Evolutionary conservation across 2,888 invertebrate genomes (phyloP), one percentile per base, ranked within the genome.

Genomic region (Cloeon dipterum): DNA sequence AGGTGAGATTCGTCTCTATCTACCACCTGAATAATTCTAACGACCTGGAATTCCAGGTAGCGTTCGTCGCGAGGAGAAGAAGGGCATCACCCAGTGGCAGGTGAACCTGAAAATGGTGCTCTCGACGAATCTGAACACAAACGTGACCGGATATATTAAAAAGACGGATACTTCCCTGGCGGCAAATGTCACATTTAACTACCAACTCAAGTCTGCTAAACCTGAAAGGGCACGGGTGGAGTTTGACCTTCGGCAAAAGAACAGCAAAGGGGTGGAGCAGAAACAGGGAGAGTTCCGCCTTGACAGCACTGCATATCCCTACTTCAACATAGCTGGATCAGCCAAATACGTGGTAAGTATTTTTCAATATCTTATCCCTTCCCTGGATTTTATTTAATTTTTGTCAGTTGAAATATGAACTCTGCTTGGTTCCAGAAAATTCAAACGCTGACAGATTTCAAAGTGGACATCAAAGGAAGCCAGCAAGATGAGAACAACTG

Each of bases 81-180:
- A 65, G 43, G 74, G 74, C 3, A 67, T 79, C 17, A 70, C 70
- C 1, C 82, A 83, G 50, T 75, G 74, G 49, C 78, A 81, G 44
- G 67, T 83, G 7, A 65, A 73, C 41, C 54, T 78, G 8, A 71
- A 71, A 35, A 82, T 83, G 49, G 72, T 76, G 57, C 83, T 82
- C 0, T 79, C 76, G 47, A 70, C 73, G 43, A 29, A n/a, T 11
- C 57, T 83, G 1, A 70, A 68, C 38, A 78, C 79, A 34, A 63
- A 69, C 42, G 56, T 82, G n/a, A 59, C 66, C 21, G 83, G 83
- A 0, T 78, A 78, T 50, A 66, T 81, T 36, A 65, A 70, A 2
- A 53, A 62, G 57, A 51, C 64, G 53, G 42, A 66, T 54, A 14
- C 63, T 51, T 56, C 56, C 20, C 40, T 58, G 36, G 67, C 69